Base-by-base conservation (phyloP, 2,888 invertebrate genomes). In the Scaptomyza reducta region DNA sequence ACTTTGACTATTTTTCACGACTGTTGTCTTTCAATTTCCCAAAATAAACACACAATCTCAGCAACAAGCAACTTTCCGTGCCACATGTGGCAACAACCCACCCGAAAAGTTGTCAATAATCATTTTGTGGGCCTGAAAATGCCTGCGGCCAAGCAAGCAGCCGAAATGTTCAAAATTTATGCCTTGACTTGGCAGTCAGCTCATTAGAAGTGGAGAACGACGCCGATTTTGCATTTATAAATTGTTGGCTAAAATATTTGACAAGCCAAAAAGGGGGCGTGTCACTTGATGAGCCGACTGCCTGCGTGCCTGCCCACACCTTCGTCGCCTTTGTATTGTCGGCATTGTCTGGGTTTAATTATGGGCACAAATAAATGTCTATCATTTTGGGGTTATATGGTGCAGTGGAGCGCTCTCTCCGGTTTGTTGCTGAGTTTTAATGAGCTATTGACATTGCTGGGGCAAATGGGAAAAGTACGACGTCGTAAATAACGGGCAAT, bases 301-400 rank as follows among this genome's bases (percentile, higher is more conserved):
- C 58, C 33, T 13, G 27, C 27, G 3, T 25, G 25, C 27, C 7
- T 44, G 40, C 4, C 38, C 41, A 6, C 33, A 33, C 35, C 14
- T 16, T 16, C 16, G 0, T 22, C 14, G 25, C 2, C 33, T 4
- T 6, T 40, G 42, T 29, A 18, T 25, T 31, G 58, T 18, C 63
- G 25, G 46, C 64, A 79, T 70, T 81, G 83, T 79, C 87, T 77
- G 79, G 38, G 74, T 76, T 85, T 86, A 86, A 85, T 85, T 88
- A 88, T 84, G 79, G 81, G 53, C 63, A 57, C 70, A 84, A 79
- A 88, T 83, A 85, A 88, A 84, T 86, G 84, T 79, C 86, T 69
- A 62, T 71, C 70, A 69, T 69, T 79, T 64, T 56, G 65, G 77
- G 65, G 77, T 69, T 77, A 62, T 73, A 61, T 66, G 75, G 84